phyloP scores from a whole-genome alignment of 2,888 invertebrate species.

The Punctoribates punctum region DNA sequence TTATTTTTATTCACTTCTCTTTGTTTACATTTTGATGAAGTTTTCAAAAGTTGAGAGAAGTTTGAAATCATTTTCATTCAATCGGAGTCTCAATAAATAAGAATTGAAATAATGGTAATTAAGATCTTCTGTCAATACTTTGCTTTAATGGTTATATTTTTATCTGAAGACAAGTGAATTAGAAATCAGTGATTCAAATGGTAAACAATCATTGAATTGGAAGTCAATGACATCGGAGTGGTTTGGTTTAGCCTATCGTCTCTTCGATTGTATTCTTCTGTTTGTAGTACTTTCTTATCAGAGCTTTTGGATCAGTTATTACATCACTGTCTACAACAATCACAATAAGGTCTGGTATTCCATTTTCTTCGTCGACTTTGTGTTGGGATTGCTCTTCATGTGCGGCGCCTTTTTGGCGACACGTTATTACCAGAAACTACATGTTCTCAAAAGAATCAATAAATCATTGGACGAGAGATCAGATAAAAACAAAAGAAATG shows the following conservation, averaged over 20 bases:
- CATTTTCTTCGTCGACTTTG: constrained; percentile 13
- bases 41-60: too few relatives aligned
- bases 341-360: constrained; percentile 5
- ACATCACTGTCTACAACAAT: neutral
- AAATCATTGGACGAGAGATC: neutral
- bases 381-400: constrained; percentile 7
- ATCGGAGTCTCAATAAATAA: too few relatives aligned
- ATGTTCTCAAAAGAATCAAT: neutral
- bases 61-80: too few relatives aligned
- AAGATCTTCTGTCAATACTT: too few relatives aligned
- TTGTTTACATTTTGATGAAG: too few relatives aligned
- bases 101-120: too few relatives aligned
- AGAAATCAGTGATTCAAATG: too few relatives aligned
- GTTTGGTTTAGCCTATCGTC: constrained; percentile 4
- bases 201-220: neutral
- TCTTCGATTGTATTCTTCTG: neutral
- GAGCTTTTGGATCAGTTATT: constrained; percentile 16
- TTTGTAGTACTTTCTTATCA: neutral
- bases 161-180: neutral
- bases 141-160: too few relatives aligned
- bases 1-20: too few relatives aligned
- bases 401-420: neutral
- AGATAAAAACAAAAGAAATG: neutral
- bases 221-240: neutral
- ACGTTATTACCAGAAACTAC: constrained; percentile 5